These are phyloP conservation scores for Bombus picipes DNA, from an alignment of 1,140 invertebrate species.

Conservation along the genomic window DNA sequence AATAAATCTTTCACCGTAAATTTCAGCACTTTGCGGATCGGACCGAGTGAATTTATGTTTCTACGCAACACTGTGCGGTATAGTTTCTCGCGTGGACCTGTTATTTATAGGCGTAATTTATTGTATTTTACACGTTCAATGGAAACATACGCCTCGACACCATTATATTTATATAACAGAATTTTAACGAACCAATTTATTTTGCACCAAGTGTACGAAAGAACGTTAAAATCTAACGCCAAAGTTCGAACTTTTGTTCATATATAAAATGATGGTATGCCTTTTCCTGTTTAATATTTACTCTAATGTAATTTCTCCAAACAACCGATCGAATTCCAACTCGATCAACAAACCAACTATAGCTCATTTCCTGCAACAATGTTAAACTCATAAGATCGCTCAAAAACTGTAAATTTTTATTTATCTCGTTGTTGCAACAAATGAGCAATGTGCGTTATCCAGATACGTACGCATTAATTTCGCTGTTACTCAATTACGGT, in stretches of 20 bases:
- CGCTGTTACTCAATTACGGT: neutral
- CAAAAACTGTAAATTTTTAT: too few relatives aligned
- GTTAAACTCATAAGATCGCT: too few relatives aligned
- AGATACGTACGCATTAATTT: neutral
- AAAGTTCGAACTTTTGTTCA: neutral
- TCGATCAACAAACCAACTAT: too few relatives aligned
- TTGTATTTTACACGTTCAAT: slow-evolving; percentile 48
- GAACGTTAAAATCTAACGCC: neutral
- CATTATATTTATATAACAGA: slow-evolving; percentile 33
- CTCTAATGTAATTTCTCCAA: neutral
- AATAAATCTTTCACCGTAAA: slow-evolving; percentile 53
- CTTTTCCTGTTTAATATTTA: too few relatives aligned
- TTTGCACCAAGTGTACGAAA: neutral
- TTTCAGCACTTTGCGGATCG: slow-evolving; percentile 52
- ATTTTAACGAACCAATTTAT: slow-evolving; percentile 31
- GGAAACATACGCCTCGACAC: slow-evolving; percentile 38
- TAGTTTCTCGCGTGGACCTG: slow-evolving; percentile 39
- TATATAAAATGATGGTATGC: too few relatives aligned
- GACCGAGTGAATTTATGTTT: slow-evolving; percentile 41
- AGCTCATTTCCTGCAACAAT: too few relatives aligned
- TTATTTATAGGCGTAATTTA: slow-evolving; percentile 56
- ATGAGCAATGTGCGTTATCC: too few relatives aligned
- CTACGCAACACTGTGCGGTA: slow-evolving; percentile 49
- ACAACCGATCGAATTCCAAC: neutral
- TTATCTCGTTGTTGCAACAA: too few relatives aligned